A percentile compares a stretch with the other conserved stretches of the same genome.
phyloP scores from a whole-genome alignment of 1,140 invertebrate genomes.

The Ruditapes philippinarum region DNA sequence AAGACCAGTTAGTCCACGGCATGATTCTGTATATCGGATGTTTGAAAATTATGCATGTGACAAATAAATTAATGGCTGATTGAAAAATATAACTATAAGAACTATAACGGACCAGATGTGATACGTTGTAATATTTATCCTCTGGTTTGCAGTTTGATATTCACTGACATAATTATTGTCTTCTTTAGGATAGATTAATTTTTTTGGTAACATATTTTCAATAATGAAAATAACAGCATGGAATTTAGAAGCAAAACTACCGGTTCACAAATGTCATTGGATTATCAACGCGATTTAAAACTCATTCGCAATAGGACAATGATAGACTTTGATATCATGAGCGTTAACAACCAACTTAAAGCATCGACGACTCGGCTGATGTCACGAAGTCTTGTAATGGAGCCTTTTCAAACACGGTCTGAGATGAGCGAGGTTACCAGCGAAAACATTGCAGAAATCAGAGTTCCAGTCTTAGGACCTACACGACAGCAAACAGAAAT shows the following conservation, averaged over 20 bases:
- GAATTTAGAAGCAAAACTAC: neutral
- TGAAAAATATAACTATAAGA: too few relatives aligned
- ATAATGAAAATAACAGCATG: neutral
- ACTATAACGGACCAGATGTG: neutral
- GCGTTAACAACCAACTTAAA: too few relatives aligned
- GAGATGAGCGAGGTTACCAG: neutral
- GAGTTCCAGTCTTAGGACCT: conserved; percentile 15
- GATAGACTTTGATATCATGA: neutral
- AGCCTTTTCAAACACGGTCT: neutral
- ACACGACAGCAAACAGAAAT: conserved; percentile 40
- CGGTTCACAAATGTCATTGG: neutral
- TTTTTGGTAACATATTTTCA: neutral
- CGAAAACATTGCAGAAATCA: neutral
- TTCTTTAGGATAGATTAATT: neutral
- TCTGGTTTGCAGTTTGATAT: neutral
- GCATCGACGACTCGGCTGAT: neutral
- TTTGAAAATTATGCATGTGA: neutral
- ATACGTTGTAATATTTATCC: neutral
- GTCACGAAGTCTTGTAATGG: neutral
- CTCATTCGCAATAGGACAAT: neutral
- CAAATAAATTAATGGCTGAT: neutral
- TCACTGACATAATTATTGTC: neutral
- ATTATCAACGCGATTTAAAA: too few relatives aligned
- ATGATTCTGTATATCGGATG: too few relatives aligned
- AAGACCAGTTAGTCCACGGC: too few relatives aligned